Conservation (phyloP, 2,797 vertebrate species). For the Gymnoscopelus microlampas region DNA sequence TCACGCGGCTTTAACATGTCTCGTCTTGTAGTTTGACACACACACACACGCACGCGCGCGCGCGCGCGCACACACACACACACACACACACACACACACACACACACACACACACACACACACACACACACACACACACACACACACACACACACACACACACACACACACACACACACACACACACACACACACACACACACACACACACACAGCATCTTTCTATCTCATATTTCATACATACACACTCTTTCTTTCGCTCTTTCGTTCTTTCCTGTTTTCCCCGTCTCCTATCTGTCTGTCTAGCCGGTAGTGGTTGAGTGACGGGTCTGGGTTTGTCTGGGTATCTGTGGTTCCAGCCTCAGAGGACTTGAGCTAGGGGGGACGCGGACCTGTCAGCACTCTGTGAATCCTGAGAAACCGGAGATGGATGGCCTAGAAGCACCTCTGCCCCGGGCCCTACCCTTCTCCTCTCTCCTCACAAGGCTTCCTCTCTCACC, state of each 20-base stretch:
- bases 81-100: conserved; percentile 12
- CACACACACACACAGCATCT: neutral
- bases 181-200: neutral
- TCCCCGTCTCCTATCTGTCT: conserved; percentile 65
- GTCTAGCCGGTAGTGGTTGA: conserved; percentile 61
- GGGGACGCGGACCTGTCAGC: conserved; percentile 74
- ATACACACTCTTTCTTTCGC: neutral
- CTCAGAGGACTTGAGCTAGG: conserved; percentile 61
- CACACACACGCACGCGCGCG: conserved; percentile 8
- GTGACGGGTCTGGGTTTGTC: conserved; percentile 75
- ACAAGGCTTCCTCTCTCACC: conserved; percentile 28
- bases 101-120: neutral
- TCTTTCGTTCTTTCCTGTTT: conserved; percentile 59
- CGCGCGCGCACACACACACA: conserved; percentile 17
- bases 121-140: neutral
- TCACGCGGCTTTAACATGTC: conserved; percentile 37
- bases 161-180: neutral
- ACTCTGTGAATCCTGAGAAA: conserved; percentile 72
- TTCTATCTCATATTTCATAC: neutral
- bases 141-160: conserved; percentile 22
- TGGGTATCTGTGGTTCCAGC: conserved; percentile 75
- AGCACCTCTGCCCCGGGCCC: conserved; percentile 61
- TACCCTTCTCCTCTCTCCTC: conserved; percentile 24
- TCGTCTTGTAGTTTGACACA: conserved; percentile 29
- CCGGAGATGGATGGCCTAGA: conserved; percentile 66